Evolutionary conservation across 2,888 invertebrate species (phyloP).

Genomic region (Caenorhabditis panamensis): DNA sequence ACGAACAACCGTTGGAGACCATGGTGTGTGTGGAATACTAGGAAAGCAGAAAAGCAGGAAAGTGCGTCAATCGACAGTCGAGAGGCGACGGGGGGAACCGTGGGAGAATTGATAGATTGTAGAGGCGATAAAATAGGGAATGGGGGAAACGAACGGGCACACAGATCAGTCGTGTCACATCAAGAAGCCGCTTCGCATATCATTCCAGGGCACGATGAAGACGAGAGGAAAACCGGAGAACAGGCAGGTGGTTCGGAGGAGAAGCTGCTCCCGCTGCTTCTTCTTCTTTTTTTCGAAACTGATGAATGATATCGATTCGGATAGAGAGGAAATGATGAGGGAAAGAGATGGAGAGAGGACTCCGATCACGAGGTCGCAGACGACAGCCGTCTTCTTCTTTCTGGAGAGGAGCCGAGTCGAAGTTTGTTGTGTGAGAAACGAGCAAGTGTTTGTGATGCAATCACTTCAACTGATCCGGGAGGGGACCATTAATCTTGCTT

Average conservation of each 20-base stretch:
- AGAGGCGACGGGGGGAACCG: slow-evolving; percentile 20
- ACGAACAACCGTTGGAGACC: slow-evolving; percentile 18
- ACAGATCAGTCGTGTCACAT: slow-evolving; percentile 15
- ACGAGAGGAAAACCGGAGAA: not conserved
- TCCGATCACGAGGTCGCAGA: slow-evolving; percentile 52
- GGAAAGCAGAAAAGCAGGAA: not conserved
- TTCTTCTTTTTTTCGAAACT: slow-evolving; percentile 15
- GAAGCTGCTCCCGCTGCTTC: not conserved
- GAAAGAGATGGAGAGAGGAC: slow-evolving; percentile 43
- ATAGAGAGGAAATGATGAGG: slow-evolving; percentile 21
- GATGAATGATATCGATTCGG: slow-evolving; percentile 50
- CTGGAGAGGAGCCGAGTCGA: slow-evolving; percentile 41
- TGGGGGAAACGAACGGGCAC: not conserved
- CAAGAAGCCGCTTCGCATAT: not conserved
- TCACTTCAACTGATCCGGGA: slow-evolving; percentile 11
- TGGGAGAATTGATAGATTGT: slow-evolving; percentile 45
- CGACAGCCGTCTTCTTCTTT: slow-evolving; percentile 60
- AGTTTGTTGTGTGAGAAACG: slow-evolving; percentile 42
- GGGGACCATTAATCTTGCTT: slow-evolving; percentile 13
- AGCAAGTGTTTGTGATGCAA: slow-evolving; percentile 41
- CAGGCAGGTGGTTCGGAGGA: not conserved
- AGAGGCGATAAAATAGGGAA: slow-evolving; percentile 37
- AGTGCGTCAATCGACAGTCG: no score
- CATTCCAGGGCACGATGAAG: not conserved
- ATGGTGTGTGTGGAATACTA: slow-evolving; percentile 6